phyloP scores from a whole-genome alignment of 2,797 vertebrate species.

The Eulemur coronatus region DNA sequence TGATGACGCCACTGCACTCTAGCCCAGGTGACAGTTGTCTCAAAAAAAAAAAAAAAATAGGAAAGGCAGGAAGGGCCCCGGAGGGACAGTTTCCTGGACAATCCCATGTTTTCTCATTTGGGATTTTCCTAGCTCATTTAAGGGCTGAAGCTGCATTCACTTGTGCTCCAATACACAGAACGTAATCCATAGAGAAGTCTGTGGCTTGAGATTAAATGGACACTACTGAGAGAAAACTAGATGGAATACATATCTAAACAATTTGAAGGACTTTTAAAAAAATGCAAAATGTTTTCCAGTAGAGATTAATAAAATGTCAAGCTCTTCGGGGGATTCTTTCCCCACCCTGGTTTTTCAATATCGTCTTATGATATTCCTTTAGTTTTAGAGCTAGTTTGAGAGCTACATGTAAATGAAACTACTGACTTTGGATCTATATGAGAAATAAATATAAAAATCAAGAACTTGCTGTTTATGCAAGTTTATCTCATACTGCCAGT shows the following conservation, averaged over 20 bases:
- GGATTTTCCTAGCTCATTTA: neutral
- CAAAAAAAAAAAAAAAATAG: neutral
- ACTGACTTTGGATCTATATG: neutral
- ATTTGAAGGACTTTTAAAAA: neutral
- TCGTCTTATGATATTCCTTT: neutral
- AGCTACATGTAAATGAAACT: neutral
- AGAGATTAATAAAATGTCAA: conserved; percentile 29
- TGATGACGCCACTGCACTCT: too few species aligned
- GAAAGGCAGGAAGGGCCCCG: neutral
- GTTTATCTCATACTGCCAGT: neutral
- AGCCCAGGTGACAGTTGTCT: too few species aligned
- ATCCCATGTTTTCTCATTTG: neutral
- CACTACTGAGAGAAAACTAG: neutral
- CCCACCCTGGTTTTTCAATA: neutral
- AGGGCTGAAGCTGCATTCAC: neutral
- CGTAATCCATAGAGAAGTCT: neutral
- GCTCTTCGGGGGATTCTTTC: neutral
- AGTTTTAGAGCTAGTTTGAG: neutral
- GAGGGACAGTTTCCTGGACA: neutral
- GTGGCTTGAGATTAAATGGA: conserved; percentile 33
- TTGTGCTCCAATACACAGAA: neutral
- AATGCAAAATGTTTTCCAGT: neutral
- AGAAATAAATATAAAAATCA: conserved; percentile 33
- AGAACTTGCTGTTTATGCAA: neutral
- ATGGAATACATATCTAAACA: neutral